Evolutionary conservation across 2,113 vertebrate species (phyloP), one percentile per base, ranked within the genome.

Genomic region (Cervus canadensis): DNA sequence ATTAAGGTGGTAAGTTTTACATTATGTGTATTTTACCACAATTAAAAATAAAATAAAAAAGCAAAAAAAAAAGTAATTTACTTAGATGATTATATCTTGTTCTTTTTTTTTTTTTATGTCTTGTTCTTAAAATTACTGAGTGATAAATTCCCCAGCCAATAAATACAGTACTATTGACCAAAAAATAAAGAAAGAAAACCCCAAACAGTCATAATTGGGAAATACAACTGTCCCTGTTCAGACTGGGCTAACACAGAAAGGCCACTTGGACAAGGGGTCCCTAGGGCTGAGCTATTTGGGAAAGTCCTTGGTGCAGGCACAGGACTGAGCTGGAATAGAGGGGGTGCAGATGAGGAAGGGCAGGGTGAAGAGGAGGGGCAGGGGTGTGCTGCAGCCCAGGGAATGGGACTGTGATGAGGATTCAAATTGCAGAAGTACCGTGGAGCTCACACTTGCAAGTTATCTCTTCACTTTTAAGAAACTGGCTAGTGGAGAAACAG

Each of bases 61-160:
- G 19, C 26, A 94, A 64, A 54, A 43, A 40, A 21, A 82, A 48
- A 64, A 89, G 6, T 16, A 59, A 33, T 64, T 76, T 76, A 45
- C 56, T 89, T 97, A 25, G 4, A 84, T 1, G 23, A 84, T 14
- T 30, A 54, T 64, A 33, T 57, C 30, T 59, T 90, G 19, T 36
- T 74, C 64, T 94, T 92, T 40, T 40, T 40, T 40, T 40, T 40
- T 40, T 40, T 40, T 40, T 40, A 54, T 67, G 45, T 57, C 30
- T 59, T 90, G 19, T 36, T 74, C 64, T 94, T 92, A 84, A 94
- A 92, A 87, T 89, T 14, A 56, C 25, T 74, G 48, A 87, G 16
- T 52, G 40, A 83, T 52, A 60, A 28, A 87, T 87, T 62, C 45
- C 21, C 11, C 2, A 8, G 81, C 6, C 33, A 56, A n/a, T 16